Base-by-base conservation (phyloP, 2,888 invertebrate species). In the Cheiracanthium punctorium region DNA sequence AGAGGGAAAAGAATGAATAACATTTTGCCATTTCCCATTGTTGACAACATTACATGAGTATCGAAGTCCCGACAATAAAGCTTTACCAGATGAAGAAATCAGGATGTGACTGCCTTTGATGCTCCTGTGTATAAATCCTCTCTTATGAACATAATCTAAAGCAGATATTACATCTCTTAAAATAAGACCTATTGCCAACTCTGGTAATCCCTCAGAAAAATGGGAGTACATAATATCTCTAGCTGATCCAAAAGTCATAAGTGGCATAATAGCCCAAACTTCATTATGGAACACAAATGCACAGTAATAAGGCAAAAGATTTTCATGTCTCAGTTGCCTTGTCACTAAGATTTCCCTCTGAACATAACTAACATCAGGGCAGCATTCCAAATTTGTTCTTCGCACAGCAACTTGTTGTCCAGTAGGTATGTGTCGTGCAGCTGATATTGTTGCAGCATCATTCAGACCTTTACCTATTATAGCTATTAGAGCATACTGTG, bases 101-200 rank as follows among this genome's bases (percentile, higher is more conserved):
- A 97, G 92, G 71, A 98, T 95, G 90, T 97, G 97, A 91, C 96
- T 95, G 1, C 96, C 96, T 89, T 95, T 93, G 72, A 98, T 93
- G 48, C 88, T 87, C 65, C 96, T 95, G 92, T 97, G 97, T 90
- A 98, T 95, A 91, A 95, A 95, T 79, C 96, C 95, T 91, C 95
- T 95, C 88, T 94, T 94, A 91, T 98, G 97, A 87, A 98, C 93
- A 92, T 98, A 98, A 90, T 95, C 94, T 67, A 98, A 92, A 0
- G 95, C 98, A 73, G 93, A 93, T 58, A 97, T 92, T 4, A 96
- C 94, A 92, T 97, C 97, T 90, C 94, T 93, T 77, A 97, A 91
- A 89, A 98, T 95, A 77, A 95, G 93, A 12, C 96, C 94, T 89
- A 96, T 95, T 8, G 96, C 95, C 71, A 94, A 92, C 92, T 98